A percentile compares a stretch with the other conserved stretches of the same genome.
phyloP scores from a whole-genome alignment of 2,888 invertebrate genomes.

The Scaptomyza flava region DNA sequence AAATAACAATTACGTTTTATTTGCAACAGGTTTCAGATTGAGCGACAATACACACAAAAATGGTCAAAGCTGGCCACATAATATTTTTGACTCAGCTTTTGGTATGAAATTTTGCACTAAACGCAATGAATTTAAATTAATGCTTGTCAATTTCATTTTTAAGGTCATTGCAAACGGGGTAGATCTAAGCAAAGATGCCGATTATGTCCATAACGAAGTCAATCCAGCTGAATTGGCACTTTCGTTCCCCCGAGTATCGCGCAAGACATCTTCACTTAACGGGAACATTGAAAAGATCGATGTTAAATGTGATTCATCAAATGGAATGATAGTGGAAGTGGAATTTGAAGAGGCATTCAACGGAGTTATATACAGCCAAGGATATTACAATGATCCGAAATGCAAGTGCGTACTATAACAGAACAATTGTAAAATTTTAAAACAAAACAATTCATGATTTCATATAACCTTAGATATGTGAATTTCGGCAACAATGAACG shows the following conservation, averaged over 20 bases:
- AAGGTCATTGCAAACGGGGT: constrained; percentile 53
- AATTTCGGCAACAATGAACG: constrained; percentile 86
- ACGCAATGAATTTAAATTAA: constrained; percentile 24
- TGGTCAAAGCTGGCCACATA: constrained; percentile 70
- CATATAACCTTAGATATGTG: constrained; percentile 85
- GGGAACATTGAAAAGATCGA: constrained; percentile 87
- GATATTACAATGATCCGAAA: constrained; percentile 87
- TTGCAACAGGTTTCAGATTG: constrained; percentile 55
- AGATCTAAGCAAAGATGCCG: constrained; percentile 31
- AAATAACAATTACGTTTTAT: constrained; percentile 37
- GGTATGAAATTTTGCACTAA: constrained; percentile 45
- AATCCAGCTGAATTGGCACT: constrained; percentile 35
- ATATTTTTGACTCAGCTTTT: constrained; percentile 66
- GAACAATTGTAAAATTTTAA: background rate
- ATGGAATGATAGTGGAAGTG: constrained; percentile 87
- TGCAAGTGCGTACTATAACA: constrained; percentile 84
- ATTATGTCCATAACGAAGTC: constrained; percentile 42
- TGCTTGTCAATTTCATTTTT: constrained; percentile 19
- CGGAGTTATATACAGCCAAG: constrained; percentile 90
- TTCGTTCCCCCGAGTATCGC: constrained; percentile 46
- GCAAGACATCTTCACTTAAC: constrained; percentile 37
- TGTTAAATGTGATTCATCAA: constrained; percentile 86
- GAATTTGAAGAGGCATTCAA: constrained; percentile 88
- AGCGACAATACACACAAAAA: constrained; percentile 43
- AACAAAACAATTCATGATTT: background rate